phyloP scores from a whole-genome alignment of 1,140 invertebrate species.

The Zaprionus taronus region DNA sequence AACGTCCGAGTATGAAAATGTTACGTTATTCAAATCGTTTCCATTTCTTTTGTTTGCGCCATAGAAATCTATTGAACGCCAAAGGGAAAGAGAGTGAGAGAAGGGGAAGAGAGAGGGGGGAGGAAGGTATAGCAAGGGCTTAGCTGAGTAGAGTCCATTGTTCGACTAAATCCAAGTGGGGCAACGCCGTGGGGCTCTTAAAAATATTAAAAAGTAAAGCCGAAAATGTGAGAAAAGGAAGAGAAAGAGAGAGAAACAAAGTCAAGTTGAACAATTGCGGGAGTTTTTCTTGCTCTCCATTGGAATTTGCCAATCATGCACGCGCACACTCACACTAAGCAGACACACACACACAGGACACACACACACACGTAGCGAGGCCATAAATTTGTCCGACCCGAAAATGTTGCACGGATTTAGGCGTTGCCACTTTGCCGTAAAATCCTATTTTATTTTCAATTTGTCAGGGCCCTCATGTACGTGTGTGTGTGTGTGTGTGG shows the following conservation, averaged over 20 bases:
- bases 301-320: constrained; percentile 15
- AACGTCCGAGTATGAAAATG: not conserved
- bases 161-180: constrained; percentile 12
- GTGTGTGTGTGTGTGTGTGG: constrained; percentile 6
- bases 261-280: constrained; percentile 28
- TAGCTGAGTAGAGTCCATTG: constrained; percentile 5
- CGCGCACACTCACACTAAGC: not conserved
- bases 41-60: constrained; percentile 29
- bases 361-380: constrained; percentile 24
- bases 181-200: constrained; percentile 2
- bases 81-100: not conserved
- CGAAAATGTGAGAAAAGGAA: not conserved
- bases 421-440: constrained; percentile 59
- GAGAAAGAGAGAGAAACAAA: not conserved
- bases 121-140: not conserved
- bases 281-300: not conserved
- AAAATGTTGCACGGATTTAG: constrained; percentile 52
- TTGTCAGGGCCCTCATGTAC: constrained; percentile 54
- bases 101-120: not conserved
- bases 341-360: not conserved
- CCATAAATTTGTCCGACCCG: constrained; percentile 33
- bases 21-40: constrained; percentile 19
- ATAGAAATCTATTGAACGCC: constrained; percentile 26
- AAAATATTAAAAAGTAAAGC: constrained; percentile 12
- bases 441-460: constrained; percentile 81